phyloP scores from a whole-genome alignment of 1,140 invertebrate genomes.

The Copidosoma floridanum region DNA sequence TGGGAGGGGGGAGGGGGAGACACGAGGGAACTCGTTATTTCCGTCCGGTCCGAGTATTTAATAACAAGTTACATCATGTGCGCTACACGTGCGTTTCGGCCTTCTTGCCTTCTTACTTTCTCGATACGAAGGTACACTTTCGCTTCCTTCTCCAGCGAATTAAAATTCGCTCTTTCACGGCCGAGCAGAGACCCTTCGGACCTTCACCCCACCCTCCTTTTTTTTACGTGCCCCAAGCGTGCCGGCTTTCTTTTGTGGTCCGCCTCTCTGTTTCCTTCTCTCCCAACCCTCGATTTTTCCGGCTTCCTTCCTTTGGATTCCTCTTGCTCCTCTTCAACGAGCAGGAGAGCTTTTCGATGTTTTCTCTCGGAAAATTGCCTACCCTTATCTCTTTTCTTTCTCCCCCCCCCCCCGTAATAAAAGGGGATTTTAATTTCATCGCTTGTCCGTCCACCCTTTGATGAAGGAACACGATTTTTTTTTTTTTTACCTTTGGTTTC shows the following conservation, averaged over 20 bases:
- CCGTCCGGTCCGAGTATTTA: no score
- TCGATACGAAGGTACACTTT: no score
- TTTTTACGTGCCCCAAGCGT: neutral
- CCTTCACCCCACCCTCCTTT: no score
- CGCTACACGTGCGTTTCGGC: no score
- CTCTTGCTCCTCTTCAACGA: neutral
- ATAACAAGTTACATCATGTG: no score
- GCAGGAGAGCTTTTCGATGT: slow-evolving; percentile 14
- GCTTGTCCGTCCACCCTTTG: no score
- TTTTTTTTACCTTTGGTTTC: neutral
- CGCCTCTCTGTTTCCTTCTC: neutral
- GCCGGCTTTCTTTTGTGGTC: slow-evolving; percentile 9
- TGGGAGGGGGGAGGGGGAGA: no score
- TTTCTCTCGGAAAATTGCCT: slow-evolving; percentile 9
- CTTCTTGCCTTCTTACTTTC: no score
- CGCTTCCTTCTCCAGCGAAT: neutral
- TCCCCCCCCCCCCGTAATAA: neutral
- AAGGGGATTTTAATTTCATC: slow-evolving; percentile 13
- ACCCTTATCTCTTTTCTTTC: no score
- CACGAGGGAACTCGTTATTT: no score
- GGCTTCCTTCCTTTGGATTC: neutral
- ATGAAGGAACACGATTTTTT: slow-evolving; percentile 3
- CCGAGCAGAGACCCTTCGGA: neutral
- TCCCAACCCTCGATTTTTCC: neutral
- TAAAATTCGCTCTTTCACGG: slow-evolving; percentile 21